Evolutionary conservation across 1,140 invertebrate species (phyloP).

Genomic region (Chrysoperla carnea): DNA sequence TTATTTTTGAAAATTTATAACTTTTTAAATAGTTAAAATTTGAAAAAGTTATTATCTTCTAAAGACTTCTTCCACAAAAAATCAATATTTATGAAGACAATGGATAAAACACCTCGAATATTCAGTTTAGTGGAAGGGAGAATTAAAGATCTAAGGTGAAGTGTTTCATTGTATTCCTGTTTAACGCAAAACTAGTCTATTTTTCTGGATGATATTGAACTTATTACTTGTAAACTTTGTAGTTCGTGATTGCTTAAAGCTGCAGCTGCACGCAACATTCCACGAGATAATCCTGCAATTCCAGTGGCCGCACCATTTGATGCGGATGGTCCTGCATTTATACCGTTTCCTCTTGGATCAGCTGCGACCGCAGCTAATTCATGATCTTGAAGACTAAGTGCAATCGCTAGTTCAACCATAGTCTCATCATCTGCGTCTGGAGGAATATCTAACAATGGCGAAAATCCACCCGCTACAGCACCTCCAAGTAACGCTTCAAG

Average conservation of each 20-base stretch:
- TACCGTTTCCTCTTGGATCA: slow-evolving; percentile 14
- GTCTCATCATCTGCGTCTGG: slow-evolving; percentile 88
- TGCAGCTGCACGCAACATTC: not conserved
- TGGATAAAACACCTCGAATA: too few relatives aligned
- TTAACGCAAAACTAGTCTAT: too few relatives aligned
- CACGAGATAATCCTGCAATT: not conserved
- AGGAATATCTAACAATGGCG: slow-evolving; percentile 67
- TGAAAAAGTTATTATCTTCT: too few relatives aligned
- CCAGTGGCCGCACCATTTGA: slow-evolving; percentile 15
- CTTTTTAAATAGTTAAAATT: too few relatives aligned
- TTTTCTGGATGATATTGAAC: too few relatives aligned
- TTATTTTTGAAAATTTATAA: too few relatives aligned
- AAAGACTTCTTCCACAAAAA: too few relatives aligned
- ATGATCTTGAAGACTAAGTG: slow-evolving; percentile 75
- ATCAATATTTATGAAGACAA: too few relatives aligned
- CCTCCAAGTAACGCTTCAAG: slow-evolving; percentile 52
- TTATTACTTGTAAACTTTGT: slow-evolving; percentile 5
- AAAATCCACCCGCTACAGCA: slow-evolving; percentile 34
- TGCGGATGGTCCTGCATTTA: slow-evolving; percentile 20
- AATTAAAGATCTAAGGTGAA: too few relatives aligned
- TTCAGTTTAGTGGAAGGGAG: too few relatives aligned
- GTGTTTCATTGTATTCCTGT: too few relatives aligned
- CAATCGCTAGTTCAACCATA: slow-evolving; percentile 91
- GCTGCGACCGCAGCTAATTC: slow-evolving; percentile 23
- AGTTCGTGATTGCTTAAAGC: slow-evolving; percentile 1